Conservation (phyloP, 2,113 vertebrate genomes). For the Eretmochelys imbricata region DNA sequence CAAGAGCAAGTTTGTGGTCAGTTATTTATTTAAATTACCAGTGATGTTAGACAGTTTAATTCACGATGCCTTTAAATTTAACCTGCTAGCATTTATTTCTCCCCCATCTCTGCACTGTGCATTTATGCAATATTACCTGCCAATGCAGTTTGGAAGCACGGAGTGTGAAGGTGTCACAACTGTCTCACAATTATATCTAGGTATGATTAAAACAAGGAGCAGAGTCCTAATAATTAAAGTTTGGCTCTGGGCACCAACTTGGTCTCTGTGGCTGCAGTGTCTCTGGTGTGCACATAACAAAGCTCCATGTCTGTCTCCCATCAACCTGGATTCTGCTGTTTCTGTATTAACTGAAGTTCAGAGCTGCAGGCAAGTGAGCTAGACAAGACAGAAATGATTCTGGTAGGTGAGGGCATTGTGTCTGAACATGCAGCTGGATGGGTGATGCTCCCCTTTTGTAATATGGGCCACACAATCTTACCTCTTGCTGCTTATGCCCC, state of each 20-base stretch:
- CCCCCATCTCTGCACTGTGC: background rate
- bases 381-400: background rate
- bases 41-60: background rate
- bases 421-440: background rate
- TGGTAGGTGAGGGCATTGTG: background rate
- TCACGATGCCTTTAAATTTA: background rate
- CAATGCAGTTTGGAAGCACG: background rate
- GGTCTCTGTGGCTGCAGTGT: background rate
- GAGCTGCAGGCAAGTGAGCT: background rate
- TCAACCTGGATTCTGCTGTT: background rate
- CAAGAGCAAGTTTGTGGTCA: background rate
- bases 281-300: background rate
- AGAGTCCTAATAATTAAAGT: background rate
- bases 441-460: background rate
- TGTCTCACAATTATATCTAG: background rate
- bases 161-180: background rate
- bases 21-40: background rate
- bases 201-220: background rate
- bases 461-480: background rate
- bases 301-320: background rate
- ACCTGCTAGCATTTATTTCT: background rate
- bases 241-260: background rate
- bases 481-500: accelerated
- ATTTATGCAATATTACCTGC: background rate
- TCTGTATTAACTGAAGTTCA: background rate